Base-by-base conservation (phyloP, 2,113 vertebrate species). In the Phylloscopus trochiloides region DNA sequence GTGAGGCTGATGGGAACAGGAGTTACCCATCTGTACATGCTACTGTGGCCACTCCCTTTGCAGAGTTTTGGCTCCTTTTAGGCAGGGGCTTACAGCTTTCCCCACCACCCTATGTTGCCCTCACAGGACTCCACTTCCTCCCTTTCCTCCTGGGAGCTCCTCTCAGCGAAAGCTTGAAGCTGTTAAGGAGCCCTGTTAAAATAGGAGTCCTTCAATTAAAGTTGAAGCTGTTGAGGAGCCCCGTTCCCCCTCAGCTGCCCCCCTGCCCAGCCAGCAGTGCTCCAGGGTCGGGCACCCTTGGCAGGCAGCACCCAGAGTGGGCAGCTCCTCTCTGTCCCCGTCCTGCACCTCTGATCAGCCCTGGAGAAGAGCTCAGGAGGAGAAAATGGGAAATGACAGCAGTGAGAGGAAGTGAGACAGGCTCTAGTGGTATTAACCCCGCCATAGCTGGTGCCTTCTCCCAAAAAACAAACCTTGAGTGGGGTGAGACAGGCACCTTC, bases 51-150 rank as follows among this genome's bases (percentile, higher is more conserved):
- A 36, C 32, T 17, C 55, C 47, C 52, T 67, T 16, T 36, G 57
- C 43, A n/a, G 48, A 29, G n/a, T 48, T 78, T 55, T 3, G 3
- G 36, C 62, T 81, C 48, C 77, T 26, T 57, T 80, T 55, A 48
- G 63, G n/a, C 28, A 2, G 52, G 47, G 28, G 3, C 10, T 6
- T 10, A 28, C 0, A 25, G 47, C 57, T 70, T 75, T 75, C 52
- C 34, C 48, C 1, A 0, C 8, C 18, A 16, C 6, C 16, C 28
- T 0, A 0, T 10, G 8, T 42, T 80, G 14, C 55, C 57, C 26
- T 38, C 47, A 45, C 26, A 38, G 61, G 43, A 58, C 20, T 51
- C 52, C 17, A 24, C 11, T 51, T 45, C 65, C 31, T 47, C 40
- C 26, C 38, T 42, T 50, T 80, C 50, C 25, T 40, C 43, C 51